These are phyloP conservation scores for Rhyacophila evoluta DNA, from an alignment of 2,888 invertebrate genomes.

Conservation along the genomic window DNA sequence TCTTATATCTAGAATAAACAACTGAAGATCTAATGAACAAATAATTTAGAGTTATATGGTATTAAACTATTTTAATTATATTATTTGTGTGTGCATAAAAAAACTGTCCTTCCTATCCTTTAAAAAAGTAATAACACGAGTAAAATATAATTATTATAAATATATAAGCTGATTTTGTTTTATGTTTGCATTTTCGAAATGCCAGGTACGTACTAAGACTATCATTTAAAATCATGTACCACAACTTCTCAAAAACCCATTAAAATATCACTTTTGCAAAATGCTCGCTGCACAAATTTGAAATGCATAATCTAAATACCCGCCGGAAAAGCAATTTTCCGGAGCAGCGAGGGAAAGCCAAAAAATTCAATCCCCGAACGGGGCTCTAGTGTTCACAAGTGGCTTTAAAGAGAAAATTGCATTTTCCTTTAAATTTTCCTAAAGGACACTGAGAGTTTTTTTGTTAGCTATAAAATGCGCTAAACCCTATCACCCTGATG, in stretches of 20 bases:
- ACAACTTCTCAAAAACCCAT: not conserved
- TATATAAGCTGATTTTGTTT: too few species aligned
- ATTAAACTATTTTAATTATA: too few species aligned
- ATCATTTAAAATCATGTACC: too few species aligned
- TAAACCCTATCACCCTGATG: not conserved
- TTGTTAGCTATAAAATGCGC: slow-evolving; percentile 11
- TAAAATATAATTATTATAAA: too few species aligned
- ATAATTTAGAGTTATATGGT: too few species aligned
- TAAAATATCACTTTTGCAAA: slow-evolving; percentile 9
- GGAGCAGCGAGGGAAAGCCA: slow-evolving; percentile 7
- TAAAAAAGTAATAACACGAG: too few species aligned
- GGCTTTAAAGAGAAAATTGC: slow-evolving; percentile 41
- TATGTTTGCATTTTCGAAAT: too few species aligned
- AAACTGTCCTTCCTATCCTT: too few species aligned
- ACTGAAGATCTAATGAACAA: too few species aligned
- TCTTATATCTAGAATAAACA: too few species aligned
- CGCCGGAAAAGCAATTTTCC: not conserved
- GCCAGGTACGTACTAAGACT: too few species aligned
- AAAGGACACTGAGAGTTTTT: slow-evolving; percentile 33
- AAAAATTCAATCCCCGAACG: slow-evolving; percentile 34
- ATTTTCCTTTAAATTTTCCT: slow-evolving; percentile 37
- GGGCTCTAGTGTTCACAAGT: slow-evolving; percentile 34
- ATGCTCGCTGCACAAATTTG: not conserved
- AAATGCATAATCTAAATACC: slow-evolving; percentile 3
- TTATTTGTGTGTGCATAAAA: too few species aligned